Evolutionary conservation across 92 coral and sea anemone genomes (phyloP).

Genomic region (Umimayanthus chanpuru): DNA sequence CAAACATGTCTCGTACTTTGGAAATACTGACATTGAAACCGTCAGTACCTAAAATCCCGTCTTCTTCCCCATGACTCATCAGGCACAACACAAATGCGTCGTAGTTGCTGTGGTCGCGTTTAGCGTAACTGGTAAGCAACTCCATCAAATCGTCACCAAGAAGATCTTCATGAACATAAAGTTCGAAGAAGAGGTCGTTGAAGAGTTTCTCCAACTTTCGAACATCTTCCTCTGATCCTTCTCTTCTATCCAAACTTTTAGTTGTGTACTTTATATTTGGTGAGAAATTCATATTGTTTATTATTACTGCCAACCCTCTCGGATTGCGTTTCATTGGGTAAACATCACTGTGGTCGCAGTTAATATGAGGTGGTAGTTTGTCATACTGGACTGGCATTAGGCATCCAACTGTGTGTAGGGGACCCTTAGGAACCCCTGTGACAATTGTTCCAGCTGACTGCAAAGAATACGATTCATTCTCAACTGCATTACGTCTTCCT

Average conservation of each 20-base stretch:
- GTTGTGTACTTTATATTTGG: not conserved
- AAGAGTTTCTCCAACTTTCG: conserved; percentile 18
- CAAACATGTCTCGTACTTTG: not conserved
- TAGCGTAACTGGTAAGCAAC: not conserved
- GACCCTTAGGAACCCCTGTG: not conserved
- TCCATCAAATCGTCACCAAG: not conserved
- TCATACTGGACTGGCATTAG: not conserved
- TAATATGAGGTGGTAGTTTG: conserved; percentile 29
- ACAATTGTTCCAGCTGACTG: not conserved
- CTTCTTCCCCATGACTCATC: conserved; percentile 46
- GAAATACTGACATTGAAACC: not conserved
- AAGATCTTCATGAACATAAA: conserved; percentile 10
- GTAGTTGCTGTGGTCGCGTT: not conserved
- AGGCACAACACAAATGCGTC: conserved; percentile 42
- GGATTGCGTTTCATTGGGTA: conserved; percentile 49
- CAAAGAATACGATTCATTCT: not conserved
- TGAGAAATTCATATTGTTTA: conserved; percentile 32
- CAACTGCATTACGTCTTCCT: conserved; percentile 16
- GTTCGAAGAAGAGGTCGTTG: conserved; percentile 17
- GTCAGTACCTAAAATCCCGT: conserved; percentile 27
- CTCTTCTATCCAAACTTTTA: conserved; percentile 9
- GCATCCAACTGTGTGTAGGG: not conserved
- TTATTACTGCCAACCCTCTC: conserved; percentile 46
- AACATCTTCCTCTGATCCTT: conserved; percentile 48
- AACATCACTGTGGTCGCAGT: not conserved